Base-by-base conservation (phyloP, 2,113 vertebrate genomes). In the Platysternon megacephalum region DNA sequence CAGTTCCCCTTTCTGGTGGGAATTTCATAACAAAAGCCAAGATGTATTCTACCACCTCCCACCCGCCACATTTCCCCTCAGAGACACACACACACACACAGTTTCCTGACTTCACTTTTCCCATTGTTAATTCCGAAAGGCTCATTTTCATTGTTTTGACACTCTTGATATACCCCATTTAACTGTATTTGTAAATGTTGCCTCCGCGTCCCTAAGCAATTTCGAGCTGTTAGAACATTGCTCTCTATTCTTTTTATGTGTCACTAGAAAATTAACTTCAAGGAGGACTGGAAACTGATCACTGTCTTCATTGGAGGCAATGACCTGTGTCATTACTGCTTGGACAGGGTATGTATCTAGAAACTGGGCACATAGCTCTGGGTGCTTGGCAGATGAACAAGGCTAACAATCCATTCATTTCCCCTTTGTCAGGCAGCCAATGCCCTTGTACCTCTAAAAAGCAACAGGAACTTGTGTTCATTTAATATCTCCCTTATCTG, bases 221-320 rank as follows among this genome's bases (percentile, higher is more conserved):
- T 56, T 42, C 56, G 78, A 56, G 58, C 22, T 52, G 11, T 32
- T 76, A 48, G 24, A 80, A 61, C 65, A 44, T 61, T 89, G 58
- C 42, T 58, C 86, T 86, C 56, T 93, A 48, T 96, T 91, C 91
- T 17, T 95, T 96, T 97, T 94, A 82, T 97, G 44, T 91, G n/a
- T 92, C 85, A 21, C 85, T 84, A 99, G 99, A 91, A 98, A 8
- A 98, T 99, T 88, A 97, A 99, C 96, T 99, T 99, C 95, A 86
- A 99, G 79, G 97, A 98, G 11, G 99, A 99, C 94, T 99, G 99
- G 99, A 99, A 99, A 97, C 96, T 99, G 96, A 98, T 99, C 96
- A 99, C 99, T 4, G 89, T 99, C 91, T 98, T 99, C 49, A 96
- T 99, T 58, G 99, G 99, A 94, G 97, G 97, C 94, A 99, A 98